phyloP scores from a whole-genome alignment of 2,113 vertebrate species.

The Bucco capensis region DNA sequence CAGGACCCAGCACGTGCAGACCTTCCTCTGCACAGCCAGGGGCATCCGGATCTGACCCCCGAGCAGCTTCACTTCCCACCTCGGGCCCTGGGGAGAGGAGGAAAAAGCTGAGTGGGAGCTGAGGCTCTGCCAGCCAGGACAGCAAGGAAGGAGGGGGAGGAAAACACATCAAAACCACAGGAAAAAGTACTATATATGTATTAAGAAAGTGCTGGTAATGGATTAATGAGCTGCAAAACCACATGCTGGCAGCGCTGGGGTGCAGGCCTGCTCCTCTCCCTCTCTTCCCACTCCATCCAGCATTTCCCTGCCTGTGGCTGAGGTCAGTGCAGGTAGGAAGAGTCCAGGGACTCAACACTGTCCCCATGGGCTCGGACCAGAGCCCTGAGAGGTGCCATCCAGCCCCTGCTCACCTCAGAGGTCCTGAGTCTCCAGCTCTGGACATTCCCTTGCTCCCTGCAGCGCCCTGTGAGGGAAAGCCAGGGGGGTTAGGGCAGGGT shows the following conservation, averaged over 20 bases:
- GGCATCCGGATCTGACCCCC: neutral
- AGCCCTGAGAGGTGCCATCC: neutral
- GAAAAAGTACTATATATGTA: neutral
- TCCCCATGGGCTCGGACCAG: fast-evolving
- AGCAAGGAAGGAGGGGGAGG: neutral
- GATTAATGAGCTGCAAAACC: constrained; percentile 54
- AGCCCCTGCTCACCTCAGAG: constrained; percentile 55
- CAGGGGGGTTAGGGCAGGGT: neutral
- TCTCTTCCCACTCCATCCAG: neutral
- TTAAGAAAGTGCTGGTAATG: constrained; percentile 15
- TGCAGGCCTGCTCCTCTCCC: neutral
- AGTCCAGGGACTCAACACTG: fast-evolving
- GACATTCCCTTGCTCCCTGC: neutral
- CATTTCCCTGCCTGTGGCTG: neutral
- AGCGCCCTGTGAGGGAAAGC: neutral
- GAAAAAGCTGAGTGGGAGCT: neutral
- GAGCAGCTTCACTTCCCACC: constrained; percentile 33
- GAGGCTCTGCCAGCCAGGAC: neutral
- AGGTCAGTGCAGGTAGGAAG: neutral
- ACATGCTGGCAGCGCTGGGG: neutral
- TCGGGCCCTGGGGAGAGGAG: neutral
- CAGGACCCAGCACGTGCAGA: neutral
- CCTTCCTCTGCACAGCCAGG: neutral
- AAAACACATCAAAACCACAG: constrained; percentile 15
- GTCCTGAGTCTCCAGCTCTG: constrained; percentile 56